phyloP scores from a whole-genome alignment of 2,113 vertebrate species.

The Coptodon bakossiorum region DNA sequence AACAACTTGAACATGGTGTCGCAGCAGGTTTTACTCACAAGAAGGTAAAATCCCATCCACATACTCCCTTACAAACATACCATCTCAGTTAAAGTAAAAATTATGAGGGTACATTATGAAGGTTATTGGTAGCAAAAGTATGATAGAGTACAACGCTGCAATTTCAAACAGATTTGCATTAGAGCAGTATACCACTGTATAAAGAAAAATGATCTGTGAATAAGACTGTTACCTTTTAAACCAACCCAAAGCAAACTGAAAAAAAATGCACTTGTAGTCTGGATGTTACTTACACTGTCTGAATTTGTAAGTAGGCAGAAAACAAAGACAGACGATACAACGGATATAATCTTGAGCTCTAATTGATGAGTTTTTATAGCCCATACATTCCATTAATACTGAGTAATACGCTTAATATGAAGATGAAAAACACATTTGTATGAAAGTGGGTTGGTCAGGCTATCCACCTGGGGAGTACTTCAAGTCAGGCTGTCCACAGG shows the following conservation, averaged over 20 bases:
- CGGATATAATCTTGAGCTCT: background rate
- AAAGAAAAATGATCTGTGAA: background rate
- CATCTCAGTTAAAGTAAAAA: background rate
- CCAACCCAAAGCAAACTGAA: background rate
- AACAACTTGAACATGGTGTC: background rate
- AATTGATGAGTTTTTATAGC: background rate
- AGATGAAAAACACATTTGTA: background rate
- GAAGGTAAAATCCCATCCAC: background rate
- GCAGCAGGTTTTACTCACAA: background rate
- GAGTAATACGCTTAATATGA: background rate
- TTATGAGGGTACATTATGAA: background rate
- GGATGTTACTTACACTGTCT: background rate
- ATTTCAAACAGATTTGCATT: background rate
- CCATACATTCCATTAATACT: background rate
- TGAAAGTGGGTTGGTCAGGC: background rate
- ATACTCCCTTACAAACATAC: background rate
- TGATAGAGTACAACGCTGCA: background rate
- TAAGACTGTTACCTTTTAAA: background rate
- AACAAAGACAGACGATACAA: background rate
- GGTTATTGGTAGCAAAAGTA: background rate
- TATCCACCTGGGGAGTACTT: background rate
- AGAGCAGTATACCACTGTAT: background rate
- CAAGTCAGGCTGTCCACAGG: background rate
- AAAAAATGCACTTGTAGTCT: background rate
- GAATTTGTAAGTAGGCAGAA: background rate